Conservation (phyloP, 2,113 vertebrate species). For the Peucedramus taeniatus region DNA sequence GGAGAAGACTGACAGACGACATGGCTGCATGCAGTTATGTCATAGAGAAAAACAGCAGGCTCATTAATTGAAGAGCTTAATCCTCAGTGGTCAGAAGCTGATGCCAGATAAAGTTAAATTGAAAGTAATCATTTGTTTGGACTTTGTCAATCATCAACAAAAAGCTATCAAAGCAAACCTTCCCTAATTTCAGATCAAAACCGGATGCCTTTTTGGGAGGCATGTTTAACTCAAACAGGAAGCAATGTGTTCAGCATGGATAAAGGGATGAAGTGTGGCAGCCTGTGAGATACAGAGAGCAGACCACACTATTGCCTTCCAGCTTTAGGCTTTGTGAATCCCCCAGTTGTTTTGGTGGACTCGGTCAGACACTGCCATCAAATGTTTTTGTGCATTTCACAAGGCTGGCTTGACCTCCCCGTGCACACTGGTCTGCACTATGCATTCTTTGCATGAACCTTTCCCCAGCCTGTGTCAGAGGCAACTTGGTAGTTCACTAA, state of each 20-base stretch:
- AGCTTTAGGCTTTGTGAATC: not conserved
- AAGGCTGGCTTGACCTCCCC: not conserved
- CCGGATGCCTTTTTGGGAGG: slow-evolving; percentile 18
- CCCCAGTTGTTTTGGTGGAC: not conserved
- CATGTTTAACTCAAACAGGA: slow-evolving; percentile 48
- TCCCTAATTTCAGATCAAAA: slow-evolving; percentile 43
- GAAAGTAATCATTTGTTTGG: slow-evolving; percentile 41
- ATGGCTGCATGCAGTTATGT: not conserved
- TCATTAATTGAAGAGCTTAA: not conserved
- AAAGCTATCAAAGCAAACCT: slow-evolving; percentile 39
- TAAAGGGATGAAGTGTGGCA: slow-evolving; percentile 27
- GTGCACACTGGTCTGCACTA: fast-evolving
- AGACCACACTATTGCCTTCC: not conserved
- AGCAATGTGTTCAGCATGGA: slow-evolving; percentile 12
- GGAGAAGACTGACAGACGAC: not conserved
- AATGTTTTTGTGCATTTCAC: not conserved
- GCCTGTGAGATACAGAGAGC: slow-evolving; percentile 52
- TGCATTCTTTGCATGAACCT: not conserved
- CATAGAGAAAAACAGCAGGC: not conserved
- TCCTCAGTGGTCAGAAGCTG: not conserved
- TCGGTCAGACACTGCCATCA: not conserved
- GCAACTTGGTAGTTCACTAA: not conserved
- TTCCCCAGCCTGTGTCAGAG: not conserved
- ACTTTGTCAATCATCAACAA: not conserved
- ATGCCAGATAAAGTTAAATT: slow-evolving; percentile 21